phyloP scores from a whole-genome alignment of 35 echinoderm and acorn worm genomes.

The Apostichopus parvimensis region DNA sequence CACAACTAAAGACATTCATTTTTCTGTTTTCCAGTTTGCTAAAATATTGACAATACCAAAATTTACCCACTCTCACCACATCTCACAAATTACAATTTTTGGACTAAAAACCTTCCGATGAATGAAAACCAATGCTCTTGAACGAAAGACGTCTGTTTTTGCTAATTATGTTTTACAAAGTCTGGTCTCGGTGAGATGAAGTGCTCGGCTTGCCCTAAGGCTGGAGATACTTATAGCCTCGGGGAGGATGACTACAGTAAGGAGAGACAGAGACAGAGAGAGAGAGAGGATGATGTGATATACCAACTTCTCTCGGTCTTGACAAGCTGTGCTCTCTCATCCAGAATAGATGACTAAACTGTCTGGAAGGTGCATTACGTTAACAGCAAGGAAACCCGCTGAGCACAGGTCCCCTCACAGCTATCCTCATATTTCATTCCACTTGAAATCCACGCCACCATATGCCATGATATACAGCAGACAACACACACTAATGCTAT shows the following conservation, averaged over 20 bases:
- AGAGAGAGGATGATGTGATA: neutral
- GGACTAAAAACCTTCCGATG: neutral
- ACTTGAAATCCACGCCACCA: neutral
- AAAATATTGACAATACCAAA: too few species aligned
- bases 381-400: neutral
- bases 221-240: too few species aligned
- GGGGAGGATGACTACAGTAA: too few species aligned
- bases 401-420: neutral
- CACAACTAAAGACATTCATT: too few species aligned
- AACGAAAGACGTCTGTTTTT: neutral
- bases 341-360: neutral
- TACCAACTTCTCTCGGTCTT: neutral
- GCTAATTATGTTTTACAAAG: neutral
- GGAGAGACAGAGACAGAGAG: too few species aligned
- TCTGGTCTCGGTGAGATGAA: neutral
- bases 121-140: neutral
- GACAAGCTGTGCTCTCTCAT: constrained; percentile 4
- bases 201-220: too few species aligned
- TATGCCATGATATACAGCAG: too few species aligned
- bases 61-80: too few species aligned
- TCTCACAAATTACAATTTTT: too few species aligned
- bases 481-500: too few species aligned
- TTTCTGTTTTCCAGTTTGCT: too few species aligned
- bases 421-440: neutral
- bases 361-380: constrained; percentile 8